Evolutionary conservation across 2,888 invertebrate species (phyloP).

Genomic region (Eilema sororculum): DNA sequence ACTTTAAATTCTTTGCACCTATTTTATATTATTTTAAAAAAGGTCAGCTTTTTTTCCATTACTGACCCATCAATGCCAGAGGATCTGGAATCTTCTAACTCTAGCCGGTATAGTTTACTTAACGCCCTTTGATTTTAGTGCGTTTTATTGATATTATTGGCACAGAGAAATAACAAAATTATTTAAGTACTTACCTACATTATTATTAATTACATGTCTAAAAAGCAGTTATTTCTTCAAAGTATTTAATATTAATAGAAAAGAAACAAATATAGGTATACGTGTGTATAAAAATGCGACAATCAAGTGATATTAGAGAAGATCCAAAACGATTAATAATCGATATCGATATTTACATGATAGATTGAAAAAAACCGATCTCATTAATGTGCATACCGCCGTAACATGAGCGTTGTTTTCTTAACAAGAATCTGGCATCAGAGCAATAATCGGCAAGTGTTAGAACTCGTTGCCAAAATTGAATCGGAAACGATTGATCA

Average conservation of each 20-base stretch:
- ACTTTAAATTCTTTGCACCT: not conserved
- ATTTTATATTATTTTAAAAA: not conserved
- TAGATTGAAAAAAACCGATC: constrained; percentile 23
- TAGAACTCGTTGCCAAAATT: constrained; percentile 49
- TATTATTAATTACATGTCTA: no score
- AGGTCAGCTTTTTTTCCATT: not conserved
- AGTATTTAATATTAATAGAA: not conserved
- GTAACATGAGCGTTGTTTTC: constrained; percentile 33
- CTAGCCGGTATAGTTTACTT: not conserved
- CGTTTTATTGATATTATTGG: no score
- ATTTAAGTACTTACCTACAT: no score
- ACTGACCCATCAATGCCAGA: not conserved
- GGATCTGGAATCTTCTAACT: not conserved
- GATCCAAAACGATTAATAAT: not conserved
- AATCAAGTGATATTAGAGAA: constrained; percentile 14
- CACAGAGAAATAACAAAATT: no score
- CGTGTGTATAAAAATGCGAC: no score
- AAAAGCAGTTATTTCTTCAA: not conserved
- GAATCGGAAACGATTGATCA: constrained; percentile 39
- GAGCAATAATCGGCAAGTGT: constrained; percentile 35
- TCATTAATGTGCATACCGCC: constrained; percentile 23
- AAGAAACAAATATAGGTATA: not conserved
- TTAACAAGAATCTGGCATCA: constrained; percentile 32
- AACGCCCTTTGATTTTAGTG: not conserved
- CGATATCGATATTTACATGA: not conserved